A percentile compares a stretch with the other conserved stretches of the same genome.
Conservation (phyloP, 2,113 vertebrate genomes). For the Pelecanus crispus region DNA sequence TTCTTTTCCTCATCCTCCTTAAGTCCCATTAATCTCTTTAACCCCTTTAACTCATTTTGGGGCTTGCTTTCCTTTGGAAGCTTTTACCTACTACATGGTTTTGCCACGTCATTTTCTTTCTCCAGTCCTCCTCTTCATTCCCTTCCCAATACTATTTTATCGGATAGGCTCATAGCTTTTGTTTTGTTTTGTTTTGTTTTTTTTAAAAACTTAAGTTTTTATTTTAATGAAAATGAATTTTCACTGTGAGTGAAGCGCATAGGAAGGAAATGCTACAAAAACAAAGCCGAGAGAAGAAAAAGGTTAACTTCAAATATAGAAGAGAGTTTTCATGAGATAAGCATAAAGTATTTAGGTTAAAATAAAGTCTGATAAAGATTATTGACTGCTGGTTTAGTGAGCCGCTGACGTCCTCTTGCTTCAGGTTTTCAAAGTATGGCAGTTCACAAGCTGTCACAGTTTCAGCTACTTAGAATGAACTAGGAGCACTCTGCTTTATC, state of each 20-base stretch:
- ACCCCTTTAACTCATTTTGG: background rate
- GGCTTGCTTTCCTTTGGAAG: background rate
- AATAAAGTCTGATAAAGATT: background rate
- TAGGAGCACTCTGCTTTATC: background rate
- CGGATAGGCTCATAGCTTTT: background rate
- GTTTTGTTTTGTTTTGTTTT: too few relatives aligned
- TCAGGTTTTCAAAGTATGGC: background rate
- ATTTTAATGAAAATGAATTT: background rate
- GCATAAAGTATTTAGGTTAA: background rate
- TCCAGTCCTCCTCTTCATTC: background rate
- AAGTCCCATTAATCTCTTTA: background rate
- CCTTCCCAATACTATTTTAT: background rate
- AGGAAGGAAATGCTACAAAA: background rate
- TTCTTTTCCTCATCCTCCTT: background rate
- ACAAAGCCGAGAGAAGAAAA: background rate
- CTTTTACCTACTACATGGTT: background rate
- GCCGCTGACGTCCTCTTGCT: background rate
- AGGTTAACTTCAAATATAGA: background rate
- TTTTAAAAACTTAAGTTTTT: background rate
- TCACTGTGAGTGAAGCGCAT: background rate
- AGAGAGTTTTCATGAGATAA: background rate
- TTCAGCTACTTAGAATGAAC: background rate
- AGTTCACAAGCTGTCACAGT: background rate
- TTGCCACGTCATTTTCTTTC: background rate
- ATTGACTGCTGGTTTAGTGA: background rate